Evolutionary conservation across 2,797 vertebrate genomes (phyloP), one percentile per base, ranked within the genome.

Genomic region (Limnodromus scolopaceus): DNA sequence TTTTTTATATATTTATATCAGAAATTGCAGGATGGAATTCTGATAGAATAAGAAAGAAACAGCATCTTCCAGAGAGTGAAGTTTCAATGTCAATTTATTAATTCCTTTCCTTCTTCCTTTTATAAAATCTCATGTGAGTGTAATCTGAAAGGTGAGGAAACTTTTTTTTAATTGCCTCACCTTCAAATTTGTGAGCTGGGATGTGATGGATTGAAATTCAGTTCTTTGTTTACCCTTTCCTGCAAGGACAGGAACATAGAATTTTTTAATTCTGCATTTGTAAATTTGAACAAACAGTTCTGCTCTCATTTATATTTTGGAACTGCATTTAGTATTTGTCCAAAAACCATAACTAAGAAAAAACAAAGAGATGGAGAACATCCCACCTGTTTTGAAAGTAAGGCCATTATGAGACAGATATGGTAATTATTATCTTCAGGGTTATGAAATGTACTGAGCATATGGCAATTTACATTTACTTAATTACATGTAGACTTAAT

Each of bases 401-500:
- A 92, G 63, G 34, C 45, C 80, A 75, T 75, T 88, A 78, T 84
- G 57, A 78, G 36, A 34, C 3, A 6, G 46, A 46, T 71, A 87
- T 27, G 53, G 61, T 85, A 92, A 87, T 93, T 83, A 87, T 79
- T 77, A 83, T 94, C 84, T 91, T 94, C 77, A 77, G 61, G 51
- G 24, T 92, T 91, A 92, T 65, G 57, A 82, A 92, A 94, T 39
- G 34, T 55, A 90, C 48, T 41, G 69, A 94, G 38, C 79, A 92
- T 93, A 89, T 88, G 91, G 76, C 61, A 89, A 92, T 92, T 91
- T 92, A 89, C 45, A 65, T 88, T 92, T 71, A 86, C 46, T 89
- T 96, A 92, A 96, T 94, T 93, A 80, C 61, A 84, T 53, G 71
- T 90, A 87, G 58, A 76, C 28, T 95, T 93, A 92, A 89, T 94